Base-by-base conservation (phyloP, 2,888 invertebrate genomes). In the Masnerella sp. region DNA sequence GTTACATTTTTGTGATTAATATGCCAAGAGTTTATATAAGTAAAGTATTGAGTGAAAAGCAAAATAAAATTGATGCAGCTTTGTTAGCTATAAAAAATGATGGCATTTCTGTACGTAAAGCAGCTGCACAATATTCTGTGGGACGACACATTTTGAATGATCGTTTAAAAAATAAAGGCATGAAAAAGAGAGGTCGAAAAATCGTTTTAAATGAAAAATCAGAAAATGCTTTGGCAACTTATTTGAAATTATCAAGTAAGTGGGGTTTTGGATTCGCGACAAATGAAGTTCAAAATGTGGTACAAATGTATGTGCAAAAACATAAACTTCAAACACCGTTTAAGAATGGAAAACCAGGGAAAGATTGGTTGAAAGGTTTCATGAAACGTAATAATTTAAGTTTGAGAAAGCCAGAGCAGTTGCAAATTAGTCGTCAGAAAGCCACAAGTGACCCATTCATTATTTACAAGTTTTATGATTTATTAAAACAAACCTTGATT, bases 391-490 rank as follows among this genome's bases (percentile, higher is more conserved):
- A 49, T 0, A 40, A 40, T 11, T 15, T 61, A 11, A 32, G 30
- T 15, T 0, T 51, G 9, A 62, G 34, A 8, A 62, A 62, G 14
- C 42, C 62, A 0, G 51, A 62, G 3, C 1, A 7, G 11, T 20
- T 62, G 7, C 42, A 62, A 32, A 7, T 7, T 25, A 7, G 4
- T 5, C 25, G 25, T 25, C 25, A 7, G 7, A 25, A 25, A 4
- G 52, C 40, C 2, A 54, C 64, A 28, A 64, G 64, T 30, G 64
- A 64, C 34, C 64, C 54, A 9, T 64, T 54, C 4, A 25, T 52
- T 8, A 62, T 62, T 52, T 62, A 51, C 17, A 34, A 52, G 3
- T 62, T 42, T 52, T 64, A 64, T 45, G 54, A 64, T 18, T 12
- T 54, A 1, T 9, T 64, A 7, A 30, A 45, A 12, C 8, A 12